Percentiles rank a stretch among this genome's conserved stretches.
Evolutionary conservation across 2,888 invertebrate genomes (phyloP).

Genomic region (Spodoptera picta): DNA sequence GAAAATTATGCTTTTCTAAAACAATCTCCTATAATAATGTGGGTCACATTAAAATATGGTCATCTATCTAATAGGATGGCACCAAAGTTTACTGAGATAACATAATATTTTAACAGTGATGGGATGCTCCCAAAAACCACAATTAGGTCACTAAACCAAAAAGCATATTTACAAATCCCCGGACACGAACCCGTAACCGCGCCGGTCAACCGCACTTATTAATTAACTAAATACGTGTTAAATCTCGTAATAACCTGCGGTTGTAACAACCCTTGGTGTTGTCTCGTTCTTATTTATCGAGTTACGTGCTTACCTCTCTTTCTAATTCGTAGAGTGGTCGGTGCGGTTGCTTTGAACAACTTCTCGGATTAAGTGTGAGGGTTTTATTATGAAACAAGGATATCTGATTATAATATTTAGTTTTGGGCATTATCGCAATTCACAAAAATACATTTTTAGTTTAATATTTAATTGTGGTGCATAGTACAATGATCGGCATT

Average conservation of each 20-base stretch:
- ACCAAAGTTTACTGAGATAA: conserved; percentile 37
- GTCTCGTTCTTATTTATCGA: conserved; percentile 70
- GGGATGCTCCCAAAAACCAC: conserved; percentile 65
- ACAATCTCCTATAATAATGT: neutral
- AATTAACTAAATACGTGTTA: conserved; percentile 88
- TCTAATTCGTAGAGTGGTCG: conserved; percentile 62
- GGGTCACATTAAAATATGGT: conserved; percentile 3
- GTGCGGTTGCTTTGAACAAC: conserved; percentile 24
- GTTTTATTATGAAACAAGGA: conserved; percentile 1
- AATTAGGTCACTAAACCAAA: conserved; percentile 81
- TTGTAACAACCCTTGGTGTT: conserved; percentile 74
- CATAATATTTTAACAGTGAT: conserved; percentile 51
- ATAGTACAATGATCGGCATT: neutral
- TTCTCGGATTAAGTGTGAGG: conserved; percentile 6
- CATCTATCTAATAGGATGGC: conserved; percentile 4
- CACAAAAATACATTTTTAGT: no score
- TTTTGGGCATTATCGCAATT: neutral
- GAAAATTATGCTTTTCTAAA: neutral
- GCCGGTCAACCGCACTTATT: conserved; percentile 85
- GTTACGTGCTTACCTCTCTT: conserved; percentile 60
- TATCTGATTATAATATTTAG: neutral
- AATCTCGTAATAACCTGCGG: conserved; percentile 87
- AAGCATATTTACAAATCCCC: conserved; percentile 82
- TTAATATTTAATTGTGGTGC: no score
- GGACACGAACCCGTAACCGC: conserved; percentile 73